Evolutionary conservation across 2,797 vertebrate species (phyloP).

Genomic region (Calcarius lapponicus): DNA sequence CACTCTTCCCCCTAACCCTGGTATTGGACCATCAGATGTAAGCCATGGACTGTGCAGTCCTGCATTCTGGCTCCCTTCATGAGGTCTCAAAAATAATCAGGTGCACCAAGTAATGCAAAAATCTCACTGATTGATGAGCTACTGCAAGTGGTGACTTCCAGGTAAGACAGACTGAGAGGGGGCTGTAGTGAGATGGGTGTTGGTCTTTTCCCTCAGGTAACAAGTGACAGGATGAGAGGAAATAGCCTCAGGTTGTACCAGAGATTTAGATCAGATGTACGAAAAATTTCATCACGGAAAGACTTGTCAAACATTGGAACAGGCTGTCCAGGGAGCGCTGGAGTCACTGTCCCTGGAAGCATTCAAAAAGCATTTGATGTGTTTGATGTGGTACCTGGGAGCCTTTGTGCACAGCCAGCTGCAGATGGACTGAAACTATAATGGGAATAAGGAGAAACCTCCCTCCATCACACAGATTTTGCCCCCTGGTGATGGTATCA

Average conservation of each 20-base stretch:
- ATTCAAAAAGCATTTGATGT: not conserved
- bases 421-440: not conserved
- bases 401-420: not conserved
- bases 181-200: not conserved
- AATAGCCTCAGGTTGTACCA: not conserved
- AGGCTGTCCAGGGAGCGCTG: not conserved
- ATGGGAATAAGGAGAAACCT: not conserved
- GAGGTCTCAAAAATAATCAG: not conserved
- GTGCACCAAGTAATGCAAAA: not conserved
- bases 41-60: not conserved
- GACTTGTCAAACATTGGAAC: not conserved
- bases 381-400: not conserved
- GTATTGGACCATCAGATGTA: not conserved
- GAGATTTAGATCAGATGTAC: not conserved
- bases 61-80: not conserved
- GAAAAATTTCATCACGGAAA: not conserved
- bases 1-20: not conserved
- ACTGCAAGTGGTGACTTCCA: not conserved
- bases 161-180: not conserved
- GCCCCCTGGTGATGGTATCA: not conserved
- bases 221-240: not conserved
- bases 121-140: not conserved
- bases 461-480: accelerated
- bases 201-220: not conserved
- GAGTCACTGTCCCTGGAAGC: not conserved